A percentile compares a stretch with the other conserved stretches of the same genome.
Conservation (phyloP, 2,797 vertebrate species). For the Rhyacichthys aspro region DNA sequence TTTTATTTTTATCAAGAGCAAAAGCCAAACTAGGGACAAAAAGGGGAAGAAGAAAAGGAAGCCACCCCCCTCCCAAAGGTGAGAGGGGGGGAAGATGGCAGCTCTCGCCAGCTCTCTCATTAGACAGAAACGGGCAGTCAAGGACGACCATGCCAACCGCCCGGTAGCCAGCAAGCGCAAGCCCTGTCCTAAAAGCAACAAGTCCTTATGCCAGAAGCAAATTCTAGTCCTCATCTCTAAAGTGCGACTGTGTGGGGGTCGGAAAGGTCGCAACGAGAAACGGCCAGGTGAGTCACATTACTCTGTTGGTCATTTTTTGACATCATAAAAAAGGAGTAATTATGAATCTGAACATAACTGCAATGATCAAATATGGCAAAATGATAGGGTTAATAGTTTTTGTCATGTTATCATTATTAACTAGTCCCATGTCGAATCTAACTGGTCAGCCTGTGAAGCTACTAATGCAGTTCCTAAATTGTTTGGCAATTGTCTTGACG, state of each 20-base stretch:
- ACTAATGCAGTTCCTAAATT: conserved; percentile 9
- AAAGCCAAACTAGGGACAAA: conserved; percentile 44
- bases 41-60: conserved; percentile 54
- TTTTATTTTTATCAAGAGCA: conserved; percentile 46
- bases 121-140: conserved; percentile 91
- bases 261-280: conserved; percentile 81
- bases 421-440: background rate
- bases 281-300: conserved; percentile 82
- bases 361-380: no score
- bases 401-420: background rate
- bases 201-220: conserved; percentile 93
- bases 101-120: conserved; percentile 93
- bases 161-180: conserved; percentile 87
- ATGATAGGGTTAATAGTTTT: background rate
- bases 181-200: conserved; percentile 90
- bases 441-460: background rate
- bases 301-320: conserved; percentile 12
- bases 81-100: conserved; percentile 89
- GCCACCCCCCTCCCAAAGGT: conserved; percentile 82
- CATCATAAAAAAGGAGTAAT: background rate
- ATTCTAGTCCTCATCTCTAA: conserved; percentile 90
- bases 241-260: conserved; percentile 88
- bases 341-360: background rate
- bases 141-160: conserved; percentile 85
- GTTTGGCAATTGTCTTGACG: conserved; percentile 7